Base-by-base conservation (phyloP, 2,888 invertebrate species). In the Rhorus exstirpatorius region DNA sequence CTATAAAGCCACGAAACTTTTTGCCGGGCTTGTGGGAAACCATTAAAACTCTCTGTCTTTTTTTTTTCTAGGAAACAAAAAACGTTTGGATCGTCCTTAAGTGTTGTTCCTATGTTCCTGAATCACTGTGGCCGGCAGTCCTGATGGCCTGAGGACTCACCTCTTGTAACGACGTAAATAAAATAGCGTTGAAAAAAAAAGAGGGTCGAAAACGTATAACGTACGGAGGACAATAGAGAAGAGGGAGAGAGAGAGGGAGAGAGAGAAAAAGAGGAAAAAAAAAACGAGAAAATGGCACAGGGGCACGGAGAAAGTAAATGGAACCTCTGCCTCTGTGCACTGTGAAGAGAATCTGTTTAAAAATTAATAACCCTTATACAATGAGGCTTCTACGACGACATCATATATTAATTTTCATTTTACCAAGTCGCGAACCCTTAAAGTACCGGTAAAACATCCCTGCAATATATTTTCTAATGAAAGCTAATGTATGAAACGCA, bases 11-110 rank as follows among this genome's bases (percentile, higher is more conserved):
- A 51, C 19, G 21, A 0, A 53, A 17, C 38, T 70, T 55, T 70
- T 70, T 41, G 41, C 70, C 24, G 14, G 19, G 21, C 38, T n/a
- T n/a, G 19, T 14, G 53, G 24, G 14, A 70, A 70, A 31, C 53
- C 70, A 70, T 70, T 70, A 67, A 70, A 26, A 24, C 31, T 35
- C 21, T 67, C 31, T n/a, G 31, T 35, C 8, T 61, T 61, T 61
- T 38, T 44, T 24, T 38, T 21, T 19, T 51, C 3, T 49, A 12
- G 0, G 38, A 51, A 53, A 51, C 12, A 26, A 65, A 46, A 26
- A 19, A 68, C 4, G 21, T 19, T 38, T 21, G 55, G 35, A 19
- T 70, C 21, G 70, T 51, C n/a, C 51, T 38, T 24, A n/a, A 17
- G 35, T 35, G 35, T 53, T 21, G 24, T 53, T 55, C n/a, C 41